Base-by-base conservation (phyloP, 2,113 vertebrate species). In the Morone saxatilis region DNA sequence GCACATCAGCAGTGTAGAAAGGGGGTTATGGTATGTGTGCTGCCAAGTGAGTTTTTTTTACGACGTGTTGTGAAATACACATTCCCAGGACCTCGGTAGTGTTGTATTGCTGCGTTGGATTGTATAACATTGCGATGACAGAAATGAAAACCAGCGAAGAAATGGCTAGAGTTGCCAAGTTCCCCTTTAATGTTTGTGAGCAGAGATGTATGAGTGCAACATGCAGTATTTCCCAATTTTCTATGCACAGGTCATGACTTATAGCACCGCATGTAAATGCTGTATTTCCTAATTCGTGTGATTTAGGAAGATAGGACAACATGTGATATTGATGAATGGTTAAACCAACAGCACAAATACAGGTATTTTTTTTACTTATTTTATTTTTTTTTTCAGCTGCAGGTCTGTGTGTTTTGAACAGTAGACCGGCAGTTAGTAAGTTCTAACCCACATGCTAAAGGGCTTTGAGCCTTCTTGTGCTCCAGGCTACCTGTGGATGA, bases 401-500 rank as follows among this genome's bases (percentile, higher is more conserved):
- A 25, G 47, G 45, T 54, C 45, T 70, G 48, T 51, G 54, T 51
- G 36, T 73, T 67, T 71, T 43, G 1, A 84, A 54, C 47, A 56
- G 16, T 50, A 3, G 22, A 7, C 16, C 12, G 10, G 11, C 19
- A 25, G 9, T n/a, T 25, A 65, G 43, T 53, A 51, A 45, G n/a
- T 57, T 83, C 12, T 11, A 16, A 19, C 2, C 10, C 20, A 31
- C 25, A 45, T 54, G 59, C 20, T 31, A 14, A 68, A 63, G 57
- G 7, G 16, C 53, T 69, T 10, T 47, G 43, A 79, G 61, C 5
- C 40, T 56, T 71, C 16, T 40, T 38, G 16, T 47, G 36, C 22
- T n/a, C 2, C 4, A 19, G 6, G 43, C 57, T 67, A 75, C 54
- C 69, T 69, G 56, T 75, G 59, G 43, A 83, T 54, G 66, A 74